Base-by-base conservation (phyloP, 2,888 invertebrate species). In the Brenthis hecate region DNA sequence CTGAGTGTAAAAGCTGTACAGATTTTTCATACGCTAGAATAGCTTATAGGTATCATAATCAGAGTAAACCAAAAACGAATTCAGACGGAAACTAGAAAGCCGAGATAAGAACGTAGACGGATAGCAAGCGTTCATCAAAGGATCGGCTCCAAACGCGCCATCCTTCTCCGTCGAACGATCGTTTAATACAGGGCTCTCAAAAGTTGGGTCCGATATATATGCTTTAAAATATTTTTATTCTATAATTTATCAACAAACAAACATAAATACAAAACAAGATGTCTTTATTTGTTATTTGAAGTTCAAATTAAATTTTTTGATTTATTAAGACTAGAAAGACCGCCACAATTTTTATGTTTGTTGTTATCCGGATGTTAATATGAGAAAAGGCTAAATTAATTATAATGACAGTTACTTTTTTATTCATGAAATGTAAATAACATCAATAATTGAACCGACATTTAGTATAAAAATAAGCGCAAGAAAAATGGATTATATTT, bases 41-140 rank as follows among this genome's bases (percentile, higher is more conserved):
- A 36, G n/a, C 55, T 56, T 56, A 53, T 67, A 23, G 55, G 48
- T 53, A 55, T 64, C 64, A 64, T 56, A 62, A 67, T 67, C 62
- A 62, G 36, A 36, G 61, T 67, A 68, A 60, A 66, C 65, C 56
- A 58, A 68, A 70, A 72, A 72, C 72, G 64, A 68, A 73, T 72
- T 69, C 66, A 68, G 68, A 72, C 68, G 73, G 68, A 73, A 70
- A 73, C 66, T 72, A 70, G 66, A 68, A 73, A 72, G 73, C 69
- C 66, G 70, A 83, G 87, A 88, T 88, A 89, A 89, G 85, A 85
- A 85, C 85, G 80, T 77, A 83, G 88, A 89, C 83, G 80, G 75
- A 79, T 78, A 71, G 78, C 70, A 65, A 66, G 74, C 76, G 79
- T 78, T 74, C 83, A 84, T 88, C 89, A 89, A 88, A 89, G 84